Evolutionary conservation across 2,888 invertebrate species (phyloP).

Genomic region (Flexamia atlantica): DNA sequence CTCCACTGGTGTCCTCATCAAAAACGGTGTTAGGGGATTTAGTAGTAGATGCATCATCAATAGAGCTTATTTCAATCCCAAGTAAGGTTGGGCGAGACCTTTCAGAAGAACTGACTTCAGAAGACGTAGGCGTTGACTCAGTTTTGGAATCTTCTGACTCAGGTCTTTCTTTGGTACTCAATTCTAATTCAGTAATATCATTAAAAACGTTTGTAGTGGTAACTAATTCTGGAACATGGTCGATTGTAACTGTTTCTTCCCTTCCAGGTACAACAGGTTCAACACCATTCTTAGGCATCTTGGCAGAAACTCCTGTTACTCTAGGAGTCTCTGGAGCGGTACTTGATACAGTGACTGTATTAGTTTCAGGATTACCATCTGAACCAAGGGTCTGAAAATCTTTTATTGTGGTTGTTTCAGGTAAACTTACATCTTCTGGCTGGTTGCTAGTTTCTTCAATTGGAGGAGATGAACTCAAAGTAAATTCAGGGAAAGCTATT

Average conservation of each 20-base stretch:
- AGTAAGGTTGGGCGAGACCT: neutral
- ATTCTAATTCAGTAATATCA: neutral
- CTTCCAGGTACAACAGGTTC: constrained; percentile 48
- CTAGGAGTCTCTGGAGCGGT: constrained; percentile 57
- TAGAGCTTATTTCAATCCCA: neutral
- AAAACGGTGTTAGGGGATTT: neutral
- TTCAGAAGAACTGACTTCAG: neutral
- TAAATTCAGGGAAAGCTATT: constrained; percentile 8
- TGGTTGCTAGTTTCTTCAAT: neutral
- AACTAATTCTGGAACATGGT: constrained; percentile 44
- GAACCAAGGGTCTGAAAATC: neutral
- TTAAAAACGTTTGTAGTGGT: constrained; percentile 36
- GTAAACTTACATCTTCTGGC: neutral
- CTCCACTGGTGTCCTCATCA: neutral
- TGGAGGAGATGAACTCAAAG: neutral
- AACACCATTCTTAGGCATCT: constrained; percentile 61
- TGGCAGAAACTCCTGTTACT: constrained; percentile 43
- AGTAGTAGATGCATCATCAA: neutral
- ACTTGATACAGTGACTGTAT: constrained; percentile 50
- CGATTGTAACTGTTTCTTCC: constrained; percentile 50
- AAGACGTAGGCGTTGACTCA: neutral
- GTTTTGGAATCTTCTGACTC: constrained; percentile 44
- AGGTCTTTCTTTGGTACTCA: constrained; percentile 37
- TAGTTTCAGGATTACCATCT: constrained; percentile 24
- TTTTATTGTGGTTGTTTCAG: constrained; percentile 18